Evolutionary conservation across 2,113 vertebrate species (phyloP), one percentile per base, ranked within the genome.

Genomic region (Thryonomys swinderianus): DNA sequence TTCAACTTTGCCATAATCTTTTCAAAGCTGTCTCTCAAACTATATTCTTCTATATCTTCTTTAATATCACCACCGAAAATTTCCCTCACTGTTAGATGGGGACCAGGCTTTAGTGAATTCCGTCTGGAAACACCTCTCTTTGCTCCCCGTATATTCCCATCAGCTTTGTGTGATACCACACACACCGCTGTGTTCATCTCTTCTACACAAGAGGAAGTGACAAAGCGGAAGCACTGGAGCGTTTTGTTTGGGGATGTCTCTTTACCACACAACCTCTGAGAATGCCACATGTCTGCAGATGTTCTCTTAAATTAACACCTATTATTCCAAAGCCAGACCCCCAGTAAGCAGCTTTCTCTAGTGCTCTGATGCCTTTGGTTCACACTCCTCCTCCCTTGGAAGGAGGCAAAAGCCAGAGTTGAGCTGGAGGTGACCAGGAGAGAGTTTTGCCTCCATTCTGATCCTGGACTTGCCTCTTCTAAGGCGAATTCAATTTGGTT

Each of bases 41-140:
- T 99, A 97, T 99, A 99, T 89, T 99, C 99, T 96, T 99, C 99
- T 21, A 99, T 99, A 97, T 99, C 99, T 98, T 99, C 99, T 98
- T 99, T 99, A 96, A 99, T 99, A 57, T 99, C 99, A 62, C 99
- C 99, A 74, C 99, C 99, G 98, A 99, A 99, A 97, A 99, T 99
- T 97, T 99, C 99, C 98, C 99, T 99, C 96, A 99, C 99, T 16
- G 99, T 99, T 94, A 99, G 98, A 97, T 99, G 99, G 66, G 99
- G 99, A 11, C 99, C 99, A 79, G 99, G 99, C 97, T 99, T 99
- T 92, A 99, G 99, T 73, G 99, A 99, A 98, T 99, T 99, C 99
- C 99, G 99, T 98, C 99, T 98, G 62, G 99, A 99, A 98, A 99
- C 99, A 0, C 99, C 99, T 97, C 99, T 99, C 98, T 99, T 99